Evolutionary conservation across 2,888 invertebrate genomes (phyloP).

Genomic region (Mechanitis mazaeus): DNA sequence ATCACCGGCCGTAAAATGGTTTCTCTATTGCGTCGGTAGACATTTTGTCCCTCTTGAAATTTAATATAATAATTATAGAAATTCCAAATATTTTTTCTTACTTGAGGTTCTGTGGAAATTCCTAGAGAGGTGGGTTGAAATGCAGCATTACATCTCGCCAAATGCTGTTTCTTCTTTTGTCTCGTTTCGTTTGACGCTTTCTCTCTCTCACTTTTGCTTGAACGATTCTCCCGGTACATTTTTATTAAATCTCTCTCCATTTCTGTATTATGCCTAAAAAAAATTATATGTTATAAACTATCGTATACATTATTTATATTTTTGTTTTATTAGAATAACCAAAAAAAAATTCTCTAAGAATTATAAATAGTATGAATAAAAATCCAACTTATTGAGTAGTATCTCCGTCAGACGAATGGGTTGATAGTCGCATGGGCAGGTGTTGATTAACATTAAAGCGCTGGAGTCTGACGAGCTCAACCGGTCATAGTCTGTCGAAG

Average conservation of each 20-base stretch:
- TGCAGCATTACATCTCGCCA: constrained; percentile 58
- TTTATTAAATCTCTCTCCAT: constrained; percentile 89
- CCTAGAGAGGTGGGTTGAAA: constrained; percentile 47
- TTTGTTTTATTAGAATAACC: not conserved
- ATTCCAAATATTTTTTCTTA: constrained; percentile 9
- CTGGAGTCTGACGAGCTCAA: constrained; percentile 30
- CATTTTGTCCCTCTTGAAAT: too few relatives aligned
- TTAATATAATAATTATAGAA: too few relatives aligned
- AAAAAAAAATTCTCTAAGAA: not conserved
- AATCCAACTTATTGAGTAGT: constrained; percentile 48
- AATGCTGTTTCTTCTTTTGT: constrained; percentile 66
- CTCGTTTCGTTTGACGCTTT: constrained; percentile 45
- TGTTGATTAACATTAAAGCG: constrained; percentile 24
- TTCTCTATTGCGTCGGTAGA: too few relatives aligned
- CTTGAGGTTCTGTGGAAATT: constrained; percentile 25
- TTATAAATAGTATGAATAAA: constrained; percentile 2
- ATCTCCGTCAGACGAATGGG: constrained; percentile 46
- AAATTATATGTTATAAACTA: not conserved
- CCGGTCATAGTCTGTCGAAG: constrained; percentile 37
- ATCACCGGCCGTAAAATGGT: too few relatives aligned
- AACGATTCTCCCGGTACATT: constrained; percentile 79
- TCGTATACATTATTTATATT: not conserved
- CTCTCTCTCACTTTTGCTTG: constrained; percentile 46
- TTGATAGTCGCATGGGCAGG: constrained; percentile 29
- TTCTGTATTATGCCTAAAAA: constrained; percentile 83